A percentile compares a stretch with the other conserved stretches of the same genome.
Conservation (phyloP, 2,888 invertebrate genomes). For the Neoitamus cyanurus region DNA sequence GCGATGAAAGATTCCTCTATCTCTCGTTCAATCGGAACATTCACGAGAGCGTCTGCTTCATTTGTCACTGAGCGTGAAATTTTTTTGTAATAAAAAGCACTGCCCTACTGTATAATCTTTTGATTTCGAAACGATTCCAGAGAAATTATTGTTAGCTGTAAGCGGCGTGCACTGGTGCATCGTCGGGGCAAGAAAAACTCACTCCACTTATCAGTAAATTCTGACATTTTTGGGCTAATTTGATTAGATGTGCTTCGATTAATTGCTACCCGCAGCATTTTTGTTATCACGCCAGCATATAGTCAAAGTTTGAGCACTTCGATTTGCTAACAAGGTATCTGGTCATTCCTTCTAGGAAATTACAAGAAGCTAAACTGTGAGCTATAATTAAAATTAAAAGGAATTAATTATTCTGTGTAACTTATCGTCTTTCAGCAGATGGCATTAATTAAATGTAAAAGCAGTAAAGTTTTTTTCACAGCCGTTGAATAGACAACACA, state of each 20-base stretch:
- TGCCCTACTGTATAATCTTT: neutral
- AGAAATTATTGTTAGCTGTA: neutral
- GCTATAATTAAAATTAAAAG: no score
- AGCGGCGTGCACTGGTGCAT: neutral
- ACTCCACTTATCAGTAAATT: neutral
- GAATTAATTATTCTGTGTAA: no score
- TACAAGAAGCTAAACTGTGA: no score
- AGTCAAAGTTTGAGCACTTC: neutral
- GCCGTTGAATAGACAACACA: no score
- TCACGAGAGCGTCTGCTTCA: neutral
- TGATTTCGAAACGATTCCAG: neutral
- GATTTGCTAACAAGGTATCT: neutral
- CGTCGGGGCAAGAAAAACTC: neutral
- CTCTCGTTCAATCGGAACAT: neutral
- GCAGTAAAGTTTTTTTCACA: no score
- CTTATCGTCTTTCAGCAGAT: no score
- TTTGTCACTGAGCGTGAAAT: neutral
- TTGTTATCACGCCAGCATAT: neutral
- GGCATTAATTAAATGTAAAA: no score
- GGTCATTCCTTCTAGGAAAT: neutral
- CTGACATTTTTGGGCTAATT: neutral
- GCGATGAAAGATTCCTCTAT: neutral
- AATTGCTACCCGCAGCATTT: neutral
- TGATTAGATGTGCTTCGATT: neutral
- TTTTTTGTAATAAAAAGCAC: neutral